These are phyloP conservation scores for Thalassarche chlororhynchos DNA, from an alignment of 2,113 vertebrate species.

Conservation along the genomic window DNA sequence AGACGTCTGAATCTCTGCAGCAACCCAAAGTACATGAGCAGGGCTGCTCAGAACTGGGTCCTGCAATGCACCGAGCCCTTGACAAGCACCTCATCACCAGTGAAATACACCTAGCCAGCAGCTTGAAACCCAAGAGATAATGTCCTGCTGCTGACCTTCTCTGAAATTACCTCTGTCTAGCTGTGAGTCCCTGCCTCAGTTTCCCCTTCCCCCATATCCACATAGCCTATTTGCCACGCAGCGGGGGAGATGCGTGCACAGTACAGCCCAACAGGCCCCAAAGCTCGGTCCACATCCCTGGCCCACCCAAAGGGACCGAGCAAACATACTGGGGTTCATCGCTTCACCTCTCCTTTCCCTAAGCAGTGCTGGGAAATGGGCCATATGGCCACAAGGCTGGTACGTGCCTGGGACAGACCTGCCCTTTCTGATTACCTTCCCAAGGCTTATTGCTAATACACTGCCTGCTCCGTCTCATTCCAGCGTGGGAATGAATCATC, in stretches of 20 bases:
- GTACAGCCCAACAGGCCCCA: not conserved
- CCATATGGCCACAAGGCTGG: not conserved
- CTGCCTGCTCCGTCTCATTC: not conserved
- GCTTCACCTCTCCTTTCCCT: not conserved
- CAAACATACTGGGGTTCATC: rapidly evolving
- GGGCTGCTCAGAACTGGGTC: not conserved
- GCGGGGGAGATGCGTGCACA: rapidly evolving
- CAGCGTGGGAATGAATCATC: constrained; percentile 48
- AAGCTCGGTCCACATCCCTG: not conserved
- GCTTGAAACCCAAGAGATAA: not conserved
- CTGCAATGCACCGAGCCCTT: not conserved
- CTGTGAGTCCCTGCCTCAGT: not conserved
- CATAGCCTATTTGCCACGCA: rapidly evolving
- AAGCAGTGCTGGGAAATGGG: not conserved
- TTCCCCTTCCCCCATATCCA: not conserved
- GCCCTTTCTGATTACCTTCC: constrained; percentile 46
- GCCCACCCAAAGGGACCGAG: not conserved
- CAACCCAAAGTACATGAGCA: not conserved
- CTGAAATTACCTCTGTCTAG: not conserved
- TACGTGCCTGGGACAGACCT: constrained; percentile 27
- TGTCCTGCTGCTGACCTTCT: not conserved
- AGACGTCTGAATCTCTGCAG: not conserved
- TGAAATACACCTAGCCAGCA: not conserved
- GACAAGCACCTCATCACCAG: not conserved
- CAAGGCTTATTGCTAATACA: not conserved